phyloP scores from a whole-genome alignment of 2,113 vertebrate genomes.

The Pangasianodon gigas region DNA sequence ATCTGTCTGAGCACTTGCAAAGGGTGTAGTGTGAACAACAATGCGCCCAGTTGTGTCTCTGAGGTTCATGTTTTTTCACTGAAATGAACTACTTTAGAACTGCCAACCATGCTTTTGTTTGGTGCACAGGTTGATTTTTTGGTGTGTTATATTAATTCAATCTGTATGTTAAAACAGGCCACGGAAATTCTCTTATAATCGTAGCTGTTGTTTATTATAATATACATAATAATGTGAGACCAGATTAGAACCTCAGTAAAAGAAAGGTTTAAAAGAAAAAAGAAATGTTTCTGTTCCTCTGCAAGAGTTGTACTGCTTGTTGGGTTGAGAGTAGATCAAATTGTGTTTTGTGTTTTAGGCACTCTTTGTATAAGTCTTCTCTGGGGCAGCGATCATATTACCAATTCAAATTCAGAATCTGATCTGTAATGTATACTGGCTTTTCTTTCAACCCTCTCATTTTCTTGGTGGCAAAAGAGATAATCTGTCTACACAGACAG shows the following conservation, averaged over 20 bases:
- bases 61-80: neutral
- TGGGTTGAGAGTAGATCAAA: neutral
- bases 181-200: neutral
- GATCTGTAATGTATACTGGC: neutral
- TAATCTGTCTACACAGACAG: neutral
- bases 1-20: neutral
- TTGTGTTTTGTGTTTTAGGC: neutral
- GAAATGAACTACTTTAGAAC: neutral
- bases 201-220: neutral
- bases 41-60: neutral
- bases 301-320: neutral
- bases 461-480: neutral
- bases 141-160: neutral
- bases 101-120: neutral
- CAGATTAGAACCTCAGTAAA: neutral
- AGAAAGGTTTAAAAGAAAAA: too few relatives aligned
- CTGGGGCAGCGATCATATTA: neutral
- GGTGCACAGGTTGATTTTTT: neutral
- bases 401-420: neutral
- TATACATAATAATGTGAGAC: neutral
- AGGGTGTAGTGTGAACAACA: neutral
- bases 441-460: neutral
- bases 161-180: neutral
- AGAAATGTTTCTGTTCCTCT: neutral
- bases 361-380: neutral